Evolutionary conservation across 2,888 invertebrate genomes (phyloP).

Genomic region (Pogonocherus hispidulus): DNA sequence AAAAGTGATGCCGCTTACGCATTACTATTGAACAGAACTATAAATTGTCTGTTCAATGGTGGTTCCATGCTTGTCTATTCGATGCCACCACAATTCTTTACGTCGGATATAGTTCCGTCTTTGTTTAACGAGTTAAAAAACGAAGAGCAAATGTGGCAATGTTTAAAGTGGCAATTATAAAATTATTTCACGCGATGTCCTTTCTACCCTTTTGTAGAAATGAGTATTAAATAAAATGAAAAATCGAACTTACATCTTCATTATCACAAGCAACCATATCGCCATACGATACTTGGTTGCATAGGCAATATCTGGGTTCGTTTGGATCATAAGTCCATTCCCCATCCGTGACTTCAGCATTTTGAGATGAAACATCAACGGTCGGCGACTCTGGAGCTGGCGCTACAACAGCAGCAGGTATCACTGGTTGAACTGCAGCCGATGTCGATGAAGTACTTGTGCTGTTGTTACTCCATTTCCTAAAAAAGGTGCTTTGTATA

Average conservation of each 20-base stretch:
- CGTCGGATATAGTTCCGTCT: too few species aligned
- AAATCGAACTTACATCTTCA: conserved; percentile 82
- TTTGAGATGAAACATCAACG: conserved; percentile 67
- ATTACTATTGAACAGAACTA: too few species aligned
- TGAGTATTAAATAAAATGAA: too few species aligned
- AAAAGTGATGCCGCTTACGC: too few species aligned
- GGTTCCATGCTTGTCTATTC: too few species aligned
- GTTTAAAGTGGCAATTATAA: too few species aligned
- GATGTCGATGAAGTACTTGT: conserved; percentile 60
- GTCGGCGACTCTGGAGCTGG: conserved; percentile 66
- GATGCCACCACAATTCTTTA: too few species aligned
- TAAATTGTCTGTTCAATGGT: too few species aligned
- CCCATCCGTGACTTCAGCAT: conserved; percentile 76
- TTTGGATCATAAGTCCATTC: conserved; percentile 97
- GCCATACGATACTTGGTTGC: conserved; percentile 97
- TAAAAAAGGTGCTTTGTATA: conserved; percentile 50
- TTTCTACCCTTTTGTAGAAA: too few species aligned
- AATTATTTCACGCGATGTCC: too few species aligned
- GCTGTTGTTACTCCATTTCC: conserved; percentile 61
- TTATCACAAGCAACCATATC: conserved; percentile 99
- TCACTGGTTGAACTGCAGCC: conserved; percentile 59
- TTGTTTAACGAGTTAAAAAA: too few species aligned
- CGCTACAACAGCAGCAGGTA: conserved; percentile 53
- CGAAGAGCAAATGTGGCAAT: too few species aligned
- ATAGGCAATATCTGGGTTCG: conserved; percentile 95